Conservation (phyloP, 1,140 invertebrate genomes). For the Vanessa tameamea region DNA sequence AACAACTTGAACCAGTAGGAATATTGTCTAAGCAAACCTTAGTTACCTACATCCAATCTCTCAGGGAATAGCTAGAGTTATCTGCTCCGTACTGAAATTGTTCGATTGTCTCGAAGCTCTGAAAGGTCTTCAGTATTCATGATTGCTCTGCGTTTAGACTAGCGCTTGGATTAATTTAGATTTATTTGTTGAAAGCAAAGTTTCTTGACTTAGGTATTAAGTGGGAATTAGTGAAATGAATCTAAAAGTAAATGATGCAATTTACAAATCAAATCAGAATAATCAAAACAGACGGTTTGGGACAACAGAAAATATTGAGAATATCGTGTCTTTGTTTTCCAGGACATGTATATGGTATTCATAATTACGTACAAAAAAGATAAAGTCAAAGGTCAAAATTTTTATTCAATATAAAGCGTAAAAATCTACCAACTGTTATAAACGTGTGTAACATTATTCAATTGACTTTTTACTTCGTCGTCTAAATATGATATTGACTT, state of each 20-base stretch:
- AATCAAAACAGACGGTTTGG: too few relatives aligned
- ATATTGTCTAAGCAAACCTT: neutral
- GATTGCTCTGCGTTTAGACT: slow-evolving; percentile 8
- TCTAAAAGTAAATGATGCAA: neutral
- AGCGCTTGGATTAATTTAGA: neutral
- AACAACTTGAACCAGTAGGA: slow-evolving; percentile 11
- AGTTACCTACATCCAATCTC: slow-evolving; percentile 29
- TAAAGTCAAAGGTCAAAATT: too few relatives aligned
- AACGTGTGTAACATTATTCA: too few relatives aligned
- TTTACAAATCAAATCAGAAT: too few relatives aligned
- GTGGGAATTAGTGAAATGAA: neutral
- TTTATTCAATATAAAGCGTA: too few relatives aligned
- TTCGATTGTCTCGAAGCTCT: slow-evolving; percentile 31
- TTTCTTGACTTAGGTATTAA: neutral
- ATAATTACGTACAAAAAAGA: too few relatives aligned
- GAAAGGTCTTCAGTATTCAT: slow-evolving; percentile 12
- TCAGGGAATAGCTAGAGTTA: slow-evolving; percentile 26
- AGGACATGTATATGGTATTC: too few relatives aligned
- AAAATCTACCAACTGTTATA: too few relatives aligned
- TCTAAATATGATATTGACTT: too few relatives aligned
- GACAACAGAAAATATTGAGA: too few relatives aligned
- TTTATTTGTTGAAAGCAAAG: slow-evolving; percentile 10
- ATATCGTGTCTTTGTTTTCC: too few relatives aligned
- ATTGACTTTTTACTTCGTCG: too few relatives aligned
- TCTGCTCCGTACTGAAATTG: slow-evolving; percentile 26